A percentile compares a stretch with the other conserved stretches of the same genome.
These are phyloP conservation scores for Ectropis crepuscularia DNA, from an alignment of 2,888 invertebrate species.

Conservation along the genomic window DNA sequence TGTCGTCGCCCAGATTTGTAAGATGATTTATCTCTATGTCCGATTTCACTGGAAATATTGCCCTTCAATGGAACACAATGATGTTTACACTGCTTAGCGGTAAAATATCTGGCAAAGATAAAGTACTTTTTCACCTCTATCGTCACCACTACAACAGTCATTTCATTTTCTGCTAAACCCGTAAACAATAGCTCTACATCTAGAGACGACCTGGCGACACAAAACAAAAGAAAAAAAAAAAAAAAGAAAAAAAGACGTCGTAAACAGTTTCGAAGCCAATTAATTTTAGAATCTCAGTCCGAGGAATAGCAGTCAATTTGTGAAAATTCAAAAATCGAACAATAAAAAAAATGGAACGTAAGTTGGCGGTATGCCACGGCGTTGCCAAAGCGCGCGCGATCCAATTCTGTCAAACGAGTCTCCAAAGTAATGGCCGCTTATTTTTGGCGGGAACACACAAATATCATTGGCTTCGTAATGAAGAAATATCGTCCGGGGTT, in stretches of 20 bases:
- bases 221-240: too few relatives aligned
- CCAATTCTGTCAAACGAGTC: constrained; percentile 76
- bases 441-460: constrained; percentile 74
- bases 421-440: constrained; percentile 74
- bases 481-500: constrained; percentile 59
- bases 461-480: constrained; percentile 64
- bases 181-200: constrained; percentile 26
- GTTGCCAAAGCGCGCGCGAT: constrained; percentile 68
- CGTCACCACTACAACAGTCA: neutral
- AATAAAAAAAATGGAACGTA: constrained; percentile 43
- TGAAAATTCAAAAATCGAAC: constrained; percentile 36
- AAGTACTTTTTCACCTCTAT: too few relatives aligned
- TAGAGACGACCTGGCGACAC: constrained; percentile 34
- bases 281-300: constrained; percentile 35
- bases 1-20: too few relatives aligned
- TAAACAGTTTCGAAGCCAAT: constrained; percentile 36
- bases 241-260: too few relatives aligned
- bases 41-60: too few relatives aligned
- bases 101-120: too few relatives aligned
- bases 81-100: too few relatives aligned
- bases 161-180: constrained; percentile 11
- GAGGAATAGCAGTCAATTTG: constrained; percentile 50
- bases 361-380: constrained; percentile 40
- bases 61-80: too few relatives aligned
- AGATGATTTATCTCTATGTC: too few relatives aligned